Evolutionary conservation across 2,113 vertebrate species (phyloP), one percentile per base, ranked within the genome.

Genomic region (Cairina moschata): DNA sequence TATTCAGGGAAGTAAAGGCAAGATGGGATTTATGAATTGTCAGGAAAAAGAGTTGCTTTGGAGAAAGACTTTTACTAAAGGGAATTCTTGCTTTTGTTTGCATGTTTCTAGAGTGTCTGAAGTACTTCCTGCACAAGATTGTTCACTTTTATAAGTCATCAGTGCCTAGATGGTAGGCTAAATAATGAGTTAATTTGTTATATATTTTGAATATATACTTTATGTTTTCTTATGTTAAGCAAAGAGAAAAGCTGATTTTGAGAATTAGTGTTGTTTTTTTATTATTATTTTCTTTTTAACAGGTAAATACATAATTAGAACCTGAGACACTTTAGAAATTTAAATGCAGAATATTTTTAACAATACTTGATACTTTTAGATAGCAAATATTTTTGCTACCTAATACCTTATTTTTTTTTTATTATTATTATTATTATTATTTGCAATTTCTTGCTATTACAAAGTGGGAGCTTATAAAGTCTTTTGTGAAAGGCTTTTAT

Each of bases 191-290:
- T 54, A 36, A 88, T 82, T 36, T 42, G 3, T 42, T 25, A 13
- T 42, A 9, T 48, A 36, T 13, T 52, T 74, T 66, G 32, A 62
- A 16, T 54, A 18, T 82, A 38, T 60, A 28, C 25, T 78, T 66
- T 55, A 4, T 58, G 12, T 62, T 40, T 63, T 21, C 9, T 28
- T 40, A 15, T 26, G 25, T 52, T 38, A 52, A 80, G 34, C 13
- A 55, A 32, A 76, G 40, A 74, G 29, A 11, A 12, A 66, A 69
- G n/a, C 31, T 31, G 17, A 42, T 50, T 55, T 55, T 1, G 3
- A 46, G 26, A 11, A 13, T 60, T 21, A 50, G 2, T 0, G 2
- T 55, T 81, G 54, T 16, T 6, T 0, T 2, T 55, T 81, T 44
- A 8, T 44, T 17, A 8, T 44, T 44, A 6, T 7, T 0, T 2